These are phyloP conservation scores for Doryteuthis pealeii DNA, from an alignment of 1,140 invertebrate species.

Conservation along the genomic window DNA sequence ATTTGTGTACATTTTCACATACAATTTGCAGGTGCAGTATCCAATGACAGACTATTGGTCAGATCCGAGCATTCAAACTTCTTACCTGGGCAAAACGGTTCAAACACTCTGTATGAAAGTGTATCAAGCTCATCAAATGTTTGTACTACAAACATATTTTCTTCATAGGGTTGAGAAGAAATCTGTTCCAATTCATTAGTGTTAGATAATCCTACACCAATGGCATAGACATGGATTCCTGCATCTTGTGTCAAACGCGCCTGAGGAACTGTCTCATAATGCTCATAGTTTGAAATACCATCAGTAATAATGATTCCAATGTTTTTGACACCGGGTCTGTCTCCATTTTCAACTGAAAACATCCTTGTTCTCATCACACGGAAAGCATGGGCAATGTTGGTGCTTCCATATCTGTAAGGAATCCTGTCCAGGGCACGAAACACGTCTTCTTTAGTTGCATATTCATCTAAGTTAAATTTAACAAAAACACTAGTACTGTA, in stretches of 20 bases:
- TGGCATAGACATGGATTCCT: conserved; percentile 33
- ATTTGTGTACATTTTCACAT: too few relatives aligned
- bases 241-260: conserved; percentile 20
- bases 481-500: conserved; percentile 33
- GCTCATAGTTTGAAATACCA: conserved; percentile 30
- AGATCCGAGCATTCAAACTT: conserved; percentile 2
- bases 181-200: conserved; percentile 26
- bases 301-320: conserved; percentile 37
- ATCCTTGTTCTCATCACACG: conserved; percentile 23
- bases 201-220: conserved; percentile 34
- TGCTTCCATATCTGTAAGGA: conserved; percentile 34
- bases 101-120: conserved; percentile 32
- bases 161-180: conserved; percentile 19
- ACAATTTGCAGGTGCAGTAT: too few relatives aligned
- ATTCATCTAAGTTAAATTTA: conserved; percentile 34
- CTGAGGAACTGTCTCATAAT: conserved; percentile 15
- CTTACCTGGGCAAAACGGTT: conserved; percentile 31
- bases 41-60: too few relatives aligned
- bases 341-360: conserved; percentile 24
- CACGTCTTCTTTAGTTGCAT: conserved; percentile 22
- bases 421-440: conserved; percentile 35
- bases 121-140: conserved; percentile 35
- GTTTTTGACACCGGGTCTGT: conserved; percentile 30
- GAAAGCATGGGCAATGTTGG: conserved; percentile 34
- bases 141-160: conserved; percentile 39